A percentile compares a stretch with the other conserved stretches of the same genome.
These are phyloP conservation scores for Copsychus sechellarum DNA, from an alignment of 2,113 vertebrate genomes.

Conservation along the genomic window DNA sequence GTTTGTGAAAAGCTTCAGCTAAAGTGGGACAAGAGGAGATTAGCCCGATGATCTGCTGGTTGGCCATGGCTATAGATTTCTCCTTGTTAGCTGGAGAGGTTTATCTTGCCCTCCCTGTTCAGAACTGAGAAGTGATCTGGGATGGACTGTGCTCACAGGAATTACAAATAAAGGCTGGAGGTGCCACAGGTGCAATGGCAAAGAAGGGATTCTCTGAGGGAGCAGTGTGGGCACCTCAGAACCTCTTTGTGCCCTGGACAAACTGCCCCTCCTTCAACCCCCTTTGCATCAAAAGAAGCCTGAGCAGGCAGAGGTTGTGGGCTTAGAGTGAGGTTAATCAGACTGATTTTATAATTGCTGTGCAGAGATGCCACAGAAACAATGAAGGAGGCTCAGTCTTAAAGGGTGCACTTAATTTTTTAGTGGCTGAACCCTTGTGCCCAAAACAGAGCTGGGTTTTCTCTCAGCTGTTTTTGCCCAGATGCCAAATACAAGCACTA, in stretches of 20 bases:
- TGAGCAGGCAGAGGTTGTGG: background rate
- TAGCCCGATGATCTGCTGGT: conserved; percentile 21
- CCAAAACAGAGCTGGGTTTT: background rate
- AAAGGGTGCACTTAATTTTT: background rate
- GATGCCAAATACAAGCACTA: background rate
- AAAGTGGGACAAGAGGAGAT: conserved; percentile 59
- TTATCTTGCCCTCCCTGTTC: conserved; percentile 21
- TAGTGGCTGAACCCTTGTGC: background rate
- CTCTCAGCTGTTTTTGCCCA: background rate
- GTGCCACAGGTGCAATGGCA: background rate
- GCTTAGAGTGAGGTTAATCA: background rate
- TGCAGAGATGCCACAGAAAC: background rate
- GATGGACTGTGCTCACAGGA: background rate
- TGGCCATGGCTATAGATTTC: conserved; percentile 17
- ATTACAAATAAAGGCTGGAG: background rate
- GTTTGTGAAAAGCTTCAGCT: conserved; percentile 14
- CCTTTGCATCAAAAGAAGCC: background rate
- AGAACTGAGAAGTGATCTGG: background rate
- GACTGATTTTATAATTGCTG: background rate
- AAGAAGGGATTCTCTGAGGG: background rate
- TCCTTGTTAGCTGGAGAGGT: background rate
- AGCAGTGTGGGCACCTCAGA: no score
- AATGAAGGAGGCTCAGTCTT: background rate
- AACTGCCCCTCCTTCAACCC: background rate
- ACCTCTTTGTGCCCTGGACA: background rate